Conservation (phyloP, 35 echinoderm and acorn worm genomes). For the Ophiothrix spiculata region DNA sequence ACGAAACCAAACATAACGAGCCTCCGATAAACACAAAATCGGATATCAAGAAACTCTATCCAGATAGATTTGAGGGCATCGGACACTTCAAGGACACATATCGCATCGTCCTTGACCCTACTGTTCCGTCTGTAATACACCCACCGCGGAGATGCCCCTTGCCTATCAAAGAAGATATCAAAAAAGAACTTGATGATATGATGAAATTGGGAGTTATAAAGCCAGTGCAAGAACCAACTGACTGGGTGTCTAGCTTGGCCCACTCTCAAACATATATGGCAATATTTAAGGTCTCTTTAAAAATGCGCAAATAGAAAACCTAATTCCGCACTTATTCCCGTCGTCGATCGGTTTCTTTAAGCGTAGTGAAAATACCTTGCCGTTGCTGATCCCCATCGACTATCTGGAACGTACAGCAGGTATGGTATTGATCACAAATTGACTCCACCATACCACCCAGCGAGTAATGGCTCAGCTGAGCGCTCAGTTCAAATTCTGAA, state of each 20-base stretch:
- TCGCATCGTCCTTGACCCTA: constrained; percentile 26
- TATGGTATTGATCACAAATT: no score
- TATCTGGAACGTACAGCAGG: no score
- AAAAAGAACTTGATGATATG: constrained; percentile 35
- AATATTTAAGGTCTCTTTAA: background rate
- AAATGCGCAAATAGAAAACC: constrained; percentile 21
- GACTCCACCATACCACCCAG: no score
- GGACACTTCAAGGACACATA: constrained; percentile 36
- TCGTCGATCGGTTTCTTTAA: no score
- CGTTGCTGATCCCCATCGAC: no score
- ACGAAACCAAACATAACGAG: background rate
- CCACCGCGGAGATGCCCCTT: constrained; percentile 42
- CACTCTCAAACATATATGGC: constrained; percentile 16
- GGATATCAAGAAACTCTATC: constrained; percentile 6
- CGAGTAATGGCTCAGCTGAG: no score
- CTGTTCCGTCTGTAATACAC: constrained; percentile 41
- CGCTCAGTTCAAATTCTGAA: no score
- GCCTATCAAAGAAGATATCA: constrained; percentile 37
- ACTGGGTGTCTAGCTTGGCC: constrained; percentile 51
- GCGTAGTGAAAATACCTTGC: no score
- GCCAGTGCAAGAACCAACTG: constrained; percentile 41
- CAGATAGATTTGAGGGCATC: constrained; percentile 43
- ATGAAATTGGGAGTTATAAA: constrained; percentile 35
- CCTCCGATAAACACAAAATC: background rate
- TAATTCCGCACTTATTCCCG: no score